These are phyloP conservation scores for Oreochromis niloticus DNA, from an alignment of 2,113 vertebrate species.

Conservation along the genomic window DNA sequence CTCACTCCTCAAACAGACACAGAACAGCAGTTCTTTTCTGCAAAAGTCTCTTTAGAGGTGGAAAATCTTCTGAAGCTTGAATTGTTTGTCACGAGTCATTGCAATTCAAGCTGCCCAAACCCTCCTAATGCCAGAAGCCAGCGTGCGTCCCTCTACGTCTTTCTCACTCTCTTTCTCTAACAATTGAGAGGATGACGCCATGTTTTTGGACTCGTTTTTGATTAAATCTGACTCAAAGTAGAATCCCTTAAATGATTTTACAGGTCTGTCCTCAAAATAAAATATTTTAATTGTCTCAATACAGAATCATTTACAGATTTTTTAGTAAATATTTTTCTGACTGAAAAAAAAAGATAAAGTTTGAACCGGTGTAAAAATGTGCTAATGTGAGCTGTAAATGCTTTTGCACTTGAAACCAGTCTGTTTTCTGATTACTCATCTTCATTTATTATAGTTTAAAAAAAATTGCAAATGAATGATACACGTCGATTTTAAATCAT, in stretches of 20 bases:
- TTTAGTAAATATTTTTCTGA: not conserved
- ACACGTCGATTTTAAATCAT: fast-evolving
- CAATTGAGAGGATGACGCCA: not conserved
- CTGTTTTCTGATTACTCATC: not conserved
- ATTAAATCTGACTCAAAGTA: not conserved
- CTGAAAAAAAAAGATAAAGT: not conserved
- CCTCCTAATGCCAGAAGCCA: not conserved
- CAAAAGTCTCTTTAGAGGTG: not conserved
- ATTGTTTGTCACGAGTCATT: not conserved
- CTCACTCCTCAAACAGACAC: not conserved
- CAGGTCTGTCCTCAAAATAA: not conserved
- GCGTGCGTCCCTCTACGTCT: fast-evolving
- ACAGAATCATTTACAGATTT: not conserved
- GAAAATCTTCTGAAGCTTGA: not conserved
- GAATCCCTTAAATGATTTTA: not conserved
- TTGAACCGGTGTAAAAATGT: not conserved
- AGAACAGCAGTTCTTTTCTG: not conserved
- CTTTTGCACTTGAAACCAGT: not conserved
- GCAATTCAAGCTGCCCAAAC: not conserved
- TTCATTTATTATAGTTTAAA: not conserved
- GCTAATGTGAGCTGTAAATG: fast-evolving
- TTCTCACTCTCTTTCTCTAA: not conserved
- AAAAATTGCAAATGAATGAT: not conserved
- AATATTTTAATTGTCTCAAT: not conserved
- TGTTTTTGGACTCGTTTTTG: not conserved